Evolutionary conservation across 1,140 invertebrate species (phyloP).

Genomic region (Colletes latitarsis): DNA sequence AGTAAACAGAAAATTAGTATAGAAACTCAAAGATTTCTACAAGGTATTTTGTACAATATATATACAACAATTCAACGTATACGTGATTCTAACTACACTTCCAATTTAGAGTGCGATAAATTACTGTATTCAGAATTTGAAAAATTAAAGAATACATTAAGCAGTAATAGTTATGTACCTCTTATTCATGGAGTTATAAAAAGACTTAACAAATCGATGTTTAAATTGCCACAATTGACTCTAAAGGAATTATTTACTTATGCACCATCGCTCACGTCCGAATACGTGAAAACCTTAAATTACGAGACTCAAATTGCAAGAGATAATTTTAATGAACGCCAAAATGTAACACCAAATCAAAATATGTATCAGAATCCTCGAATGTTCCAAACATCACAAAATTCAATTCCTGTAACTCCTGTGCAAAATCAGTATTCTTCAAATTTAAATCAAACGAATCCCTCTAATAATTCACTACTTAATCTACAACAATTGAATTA

Average conservation of each 20-base stretch:
- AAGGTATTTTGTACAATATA: background rate
- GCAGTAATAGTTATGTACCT: background rate
- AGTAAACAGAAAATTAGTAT: background rate
- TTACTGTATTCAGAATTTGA: constrained; percentile 2
- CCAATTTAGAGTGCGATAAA: background rate
- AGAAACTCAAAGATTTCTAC: background rate
- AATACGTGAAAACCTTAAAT: background rate
- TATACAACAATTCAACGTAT: background rate
- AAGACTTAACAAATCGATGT: background rate
- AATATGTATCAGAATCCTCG: background rate
- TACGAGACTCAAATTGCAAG: background rate
- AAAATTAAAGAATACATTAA: background rate
- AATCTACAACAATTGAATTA: background rate
- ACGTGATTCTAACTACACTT: background rate
- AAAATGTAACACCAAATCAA: background rate
- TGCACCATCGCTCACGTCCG: background rate
- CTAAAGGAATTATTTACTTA: constrained; percentile 1
- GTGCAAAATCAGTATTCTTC: background rate
- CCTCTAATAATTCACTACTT: background rate
- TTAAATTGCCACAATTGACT: background rate
- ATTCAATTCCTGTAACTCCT: background rate
- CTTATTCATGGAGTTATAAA: background rate
- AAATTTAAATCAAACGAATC: background rate
- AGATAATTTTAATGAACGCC: background rate
- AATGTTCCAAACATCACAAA: background rate